Percentiles rank a stretch among this genome's conserved stretches.
These are phyloP conservation scores for Brachymystax lenok DNA, from an alignment of 2,797 vertebrate genomes.

Conservation along the genomic window DNA sequence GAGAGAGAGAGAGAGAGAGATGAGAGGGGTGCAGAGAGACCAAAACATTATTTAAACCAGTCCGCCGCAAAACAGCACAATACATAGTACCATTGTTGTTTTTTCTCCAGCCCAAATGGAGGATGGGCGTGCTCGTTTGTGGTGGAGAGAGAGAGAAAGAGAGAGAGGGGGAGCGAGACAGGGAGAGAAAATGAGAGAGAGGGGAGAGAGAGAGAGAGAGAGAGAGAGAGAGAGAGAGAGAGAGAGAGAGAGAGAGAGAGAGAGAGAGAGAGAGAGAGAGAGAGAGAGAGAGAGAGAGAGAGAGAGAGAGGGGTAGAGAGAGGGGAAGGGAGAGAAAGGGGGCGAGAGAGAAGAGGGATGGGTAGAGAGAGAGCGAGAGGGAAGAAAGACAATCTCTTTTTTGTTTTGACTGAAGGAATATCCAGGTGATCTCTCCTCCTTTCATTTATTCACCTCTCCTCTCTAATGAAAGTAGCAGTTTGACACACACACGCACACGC, in stretches of 20 bases:
- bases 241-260: no score
- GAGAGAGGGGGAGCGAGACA: not conserved
- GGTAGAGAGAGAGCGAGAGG: not conserved
- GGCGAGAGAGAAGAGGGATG: not conserved
- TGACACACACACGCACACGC: slow-evolving; percentile 6
- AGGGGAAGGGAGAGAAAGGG: slow-evolving; percentile 13
- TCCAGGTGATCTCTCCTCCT: slow-evolving; percentile 29
- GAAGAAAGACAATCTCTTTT: no score
- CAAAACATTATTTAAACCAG: slow-evolving; percentile 80
- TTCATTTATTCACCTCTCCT: slow-evolving; percentile 43
- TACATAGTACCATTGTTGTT: slow-evolving; percentile 79
- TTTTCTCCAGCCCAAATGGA: slow-evolving; percentile 67
- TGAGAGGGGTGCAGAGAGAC: slow-evolving; percentile 39
- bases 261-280: no score
- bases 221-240: no score
- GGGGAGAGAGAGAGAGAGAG: no score
- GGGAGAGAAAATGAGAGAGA: no score
- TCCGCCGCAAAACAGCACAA: slow-evolving; percentile 74
- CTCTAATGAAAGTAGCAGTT: slow-evolving; percentile 61
- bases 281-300: not conserved
- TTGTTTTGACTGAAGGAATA: not conserved
- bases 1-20: slow-evolving; percentile 42
- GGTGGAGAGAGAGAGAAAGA: not conserved
- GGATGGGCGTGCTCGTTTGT: slow-evolving; percentile 44
- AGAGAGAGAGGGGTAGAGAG: not conserved